Evolutionary conservation across 2,797 vertebrate species (phyloP), one percentile per base, ranked within the genome.

Genomic region (Mormyrops attenuatus): DNA sequence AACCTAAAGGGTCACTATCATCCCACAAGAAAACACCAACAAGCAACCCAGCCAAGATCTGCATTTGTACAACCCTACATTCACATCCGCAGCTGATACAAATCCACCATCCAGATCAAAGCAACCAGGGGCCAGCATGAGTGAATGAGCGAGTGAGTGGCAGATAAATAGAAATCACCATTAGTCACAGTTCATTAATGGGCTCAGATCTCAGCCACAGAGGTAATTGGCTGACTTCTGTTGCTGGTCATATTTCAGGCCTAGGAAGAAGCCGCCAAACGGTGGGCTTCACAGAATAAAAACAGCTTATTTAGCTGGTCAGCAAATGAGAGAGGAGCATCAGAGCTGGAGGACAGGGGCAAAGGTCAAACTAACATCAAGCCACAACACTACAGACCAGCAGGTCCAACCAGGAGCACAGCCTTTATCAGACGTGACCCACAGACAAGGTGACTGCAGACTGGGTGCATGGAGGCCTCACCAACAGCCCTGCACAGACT

Each of bases 241-340:
- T 93, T 89, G 85, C 52, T 94, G 26, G 94, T 95, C 95, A 96
- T 97, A 96, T 97, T 97, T 97, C 96, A 97, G 95, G 93, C 96
- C 96, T 96, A 94, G 96, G 95, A 95, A 91, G 93, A 97, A 96
- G 94, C 95, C 94, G 93, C 95, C 96, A 96, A 96, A 97, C 93
- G 89, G 63, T 0, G 93, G 89, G 97, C 97, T 98, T 97, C 97
- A 93, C 66, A 88, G 92, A 97, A 97, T 97, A 96, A 47, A 98
- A 98, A 97, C 95, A 94, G 93, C 93, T 94, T 92, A 93, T 97
- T 97, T 97, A 97, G 95, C 96, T 97, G 97, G 96, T 97, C 96
- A 93, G 93, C 90, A 88, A 49, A 93, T 94, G 26, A 20, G 73
- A 41, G 47, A n/a, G 47, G 94, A 90, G 95, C 94, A 93, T 93